Conservation (phyloP, 2,113 vertebrate species). For the Vulpes ferrilata region DNA sequence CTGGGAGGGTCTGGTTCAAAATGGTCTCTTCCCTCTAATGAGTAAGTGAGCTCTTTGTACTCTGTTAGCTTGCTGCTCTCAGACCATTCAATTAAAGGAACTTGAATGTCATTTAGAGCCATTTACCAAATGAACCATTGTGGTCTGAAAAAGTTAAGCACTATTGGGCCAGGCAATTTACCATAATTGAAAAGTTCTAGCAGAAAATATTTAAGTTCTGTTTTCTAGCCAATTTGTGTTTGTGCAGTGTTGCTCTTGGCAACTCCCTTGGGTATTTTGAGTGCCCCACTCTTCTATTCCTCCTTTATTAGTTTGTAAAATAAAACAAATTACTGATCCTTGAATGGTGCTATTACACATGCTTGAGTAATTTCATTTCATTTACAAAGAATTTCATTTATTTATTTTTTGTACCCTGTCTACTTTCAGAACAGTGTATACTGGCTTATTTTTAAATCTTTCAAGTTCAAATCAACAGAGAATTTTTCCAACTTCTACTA, state of each 20-base stretch:
- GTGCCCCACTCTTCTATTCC: constrained; percentile 17
- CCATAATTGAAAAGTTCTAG: constrained; percentile 8
- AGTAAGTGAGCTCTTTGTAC: constrained; percentile 26
- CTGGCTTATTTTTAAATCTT: constrained; percentile 51
- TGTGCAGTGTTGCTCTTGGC: constrained; percentile 39
- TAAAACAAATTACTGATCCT: constrained; percentile 68
- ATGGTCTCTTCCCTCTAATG: neutral
- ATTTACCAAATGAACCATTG: constrained; percentile 52
- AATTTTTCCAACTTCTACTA: constrained; percentile 13
- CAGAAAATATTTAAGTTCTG: constrained; percentile 65
- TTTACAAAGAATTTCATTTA: constrained; percentile 64
- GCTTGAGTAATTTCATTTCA: constrained; percentile 66
- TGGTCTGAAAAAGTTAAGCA: constrained; percentile 52
- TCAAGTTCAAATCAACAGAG: constrained; percentile 18
- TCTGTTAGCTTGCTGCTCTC: neutral
- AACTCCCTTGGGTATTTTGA: constrained; percentile 27
- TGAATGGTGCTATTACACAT: constrained; percentile 57
- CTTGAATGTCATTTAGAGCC: constrained; percentile 47
- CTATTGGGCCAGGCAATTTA: constrained; percentile 22
- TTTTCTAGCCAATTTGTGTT: constrained; percentile 54
- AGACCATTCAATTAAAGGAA: neutral
- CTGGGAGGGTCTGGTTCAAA: constrained; percentile 36
- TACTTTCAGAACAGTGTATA: constrained; percentile 42
- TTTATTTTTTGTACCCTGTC: constrained; percentile 64
- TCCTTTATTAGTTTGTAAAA: constrained; percentile 75